Percentiles rank a stretch among this genome's conserved stretches.
These are phyloP conservation scores for Drosophila santomea DNA, from an alignment of 1,140 invertebrate species.

Conservation along the genomic window DNA sequence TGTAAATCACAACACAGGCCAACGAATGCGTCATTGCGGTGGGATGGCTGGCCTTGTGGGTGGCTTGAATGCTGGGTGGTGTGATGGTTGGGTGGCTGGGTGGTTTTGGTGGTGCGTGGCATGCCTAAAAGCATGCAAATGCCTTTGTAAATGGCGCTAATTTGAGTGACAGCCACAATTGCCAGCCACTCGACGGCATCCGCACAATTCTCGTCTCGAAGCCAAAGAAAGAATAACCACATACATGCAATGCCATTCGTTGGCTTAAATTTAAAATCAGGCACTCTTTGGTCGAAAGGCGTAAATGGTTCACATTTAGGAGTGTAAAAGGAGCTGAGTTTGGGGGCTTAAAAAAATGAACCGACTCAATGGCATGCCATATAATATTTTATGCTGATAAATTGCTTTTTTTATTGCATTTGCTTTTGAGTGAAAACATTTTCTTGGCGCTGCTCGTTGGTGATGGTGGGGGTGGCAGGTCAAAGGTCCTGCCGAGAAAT, in stretches of 20 bases:
- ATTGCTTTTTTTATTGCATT: constrained; percentile 83
- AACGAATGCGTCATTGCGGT: constrained; percentile 47
- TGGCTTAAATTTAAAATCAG: constrained; percentile 69
- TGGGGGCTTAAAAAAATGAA: constrained; percentile 30
- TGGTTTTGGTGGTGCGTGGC: constrained; percentile 28
- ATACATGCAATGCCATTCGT: constrained; percentile 47
- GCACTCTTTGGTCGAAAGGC: constrained; percentile 16
- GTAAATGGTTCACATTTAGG: constrained; percentile 63
- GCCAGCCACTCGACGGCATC: constrained; percentile 36
- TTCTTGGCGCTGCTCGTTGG: constrained; percentile 51
- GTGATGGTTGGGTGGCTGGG: background rate
- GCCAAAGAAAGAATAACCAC: constrained; percentile 25
- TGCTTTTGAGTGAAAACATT: constrained; percentile 83
- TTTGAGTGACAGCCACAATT: constrained; percentile 71
- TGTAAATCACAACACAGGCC: constrained; percentile 65
- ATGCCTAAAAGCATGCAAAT: constrained; percentile 62
- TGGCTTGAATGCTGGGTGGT: background rate
- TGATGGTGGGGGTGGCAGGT: constrained; percentile 35
- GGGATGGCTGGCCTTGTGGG: background rate
- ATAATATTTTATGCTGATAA: constrained; percentile 84
- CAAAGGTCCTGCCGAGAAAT: constrained; percentile 70
- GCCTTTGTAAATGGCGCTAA: constrained; percentile 68
- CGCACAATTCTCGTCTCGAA: constrained; percentile 16
- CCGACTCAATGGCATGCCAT: constrained; percentile 80
- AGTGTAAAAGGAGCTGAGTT: constrained; percentile 12